phyloP scores from a whole-genome alignment of 2,113 vertebrate genomes.

The Nasalis larvatus region DNA sequence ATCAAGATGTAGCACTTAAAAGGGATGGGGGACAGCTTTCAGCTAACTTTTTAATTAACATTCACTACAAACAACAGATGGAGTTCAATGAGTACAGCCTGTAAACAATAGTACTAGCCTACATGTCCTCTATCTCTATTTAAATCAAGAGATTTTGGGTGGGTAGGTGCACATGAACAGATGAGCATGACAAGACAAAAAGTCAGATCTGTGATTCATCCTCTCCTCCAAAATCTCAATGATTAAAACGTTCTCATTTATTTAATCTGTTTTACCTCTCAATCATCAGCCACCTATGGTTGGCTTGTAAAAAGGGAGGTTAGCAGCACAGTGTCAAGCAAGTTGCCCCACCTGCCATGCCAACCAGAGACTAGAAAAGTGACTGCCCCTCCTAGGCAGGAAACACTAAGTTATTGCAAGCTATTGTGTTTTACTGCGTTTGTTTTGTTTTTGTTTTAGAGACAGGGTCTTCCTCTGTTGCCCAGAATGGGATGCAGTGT shows the following conservation, averaged over 20 bases:
- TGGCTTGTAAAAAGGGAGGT: not conserved
- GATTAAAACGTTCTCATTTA: not conserved
- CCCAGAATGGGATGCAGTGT: no score
- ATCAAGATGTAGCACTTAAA: constrained; percentile 61
- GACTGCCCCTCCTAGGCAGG: not conserved
- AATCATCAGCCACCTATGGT: not conserved
- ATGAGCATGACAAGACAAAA: not conserved
- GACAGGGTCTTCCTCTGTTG: no score
- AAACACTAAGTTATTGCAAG: not conserved
- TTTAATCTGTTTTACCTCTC: not conserved
- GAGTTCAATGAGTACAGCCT: constrained; percentile 59
- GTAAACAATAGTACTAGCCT: not conserved
- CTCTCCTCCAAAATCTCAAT: not conserved
- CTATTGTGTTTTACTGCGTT: not conserved
- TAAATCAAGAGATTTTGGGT: not conserved
- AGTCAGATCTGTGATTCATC: not conserved
- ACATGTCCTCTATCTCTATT: not conserved
- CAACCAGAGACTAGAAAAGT: not conserved
- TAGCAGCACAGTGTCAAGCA: not conserved
- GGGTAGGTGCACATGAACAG: not conserved
- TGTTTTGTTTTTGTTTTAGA: no score
- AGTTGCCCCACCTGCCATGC: not conserved
- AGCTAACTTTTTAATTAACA: constrained; percentile 71
- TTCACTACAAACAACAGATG: constrained; percentile 55
- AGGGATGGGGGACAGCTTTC: constrained; percentile 11